Evolutionary conservation across 2,797 vertebrate genomes (phyloP), one percentile per base, ranked within the genome.

Genomic region (Etheostoma nigrum): DNA sequence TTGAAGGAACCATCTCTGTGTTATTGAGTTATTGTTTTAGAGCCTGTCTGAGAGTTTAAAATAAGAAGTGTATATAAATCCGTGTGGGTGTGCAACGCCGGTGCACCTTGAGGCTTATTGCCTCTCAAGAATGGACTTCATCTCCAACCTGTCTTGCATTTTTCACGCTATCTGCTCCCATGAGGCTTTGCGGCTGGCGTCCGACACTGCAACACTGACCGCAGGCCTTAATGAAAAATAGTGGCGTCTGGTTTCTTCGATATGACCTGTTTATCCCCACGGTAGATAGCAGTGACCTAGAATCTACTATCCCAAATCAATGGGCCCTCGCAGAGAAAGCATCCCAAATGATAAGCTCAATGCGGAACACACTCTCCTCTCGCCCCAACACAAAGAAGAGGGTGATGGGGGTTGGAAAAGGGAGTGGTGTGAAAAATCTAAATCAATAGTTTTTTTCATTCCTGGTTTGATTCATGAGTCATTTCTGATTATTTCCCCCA

Each of bases 371-470:
- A 47, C 78, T 81, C 63, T 33, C 9, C 16, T 49, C 23, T 76
- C 42, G 0, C 18, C 15, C 21, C 10, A 9, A 10, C 19, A 8
- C 53, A 1, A 63, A 75, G 53, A 36, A 33, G 51, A 70, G 15
- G 57, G 42, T 53, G 30, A 57, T 40, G 9, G 36, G 36, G 36
- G 36, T 40, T 40, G 64, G 62, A 51, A 55, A 63, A 4, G 11
- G 59, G 40, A 61, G 45, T 44, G 27, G 4, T 36, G 61, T 1
- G n/a, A 72, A 76, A 78, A 82, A 77, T 81, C 55, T 0, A 71
- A 91, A 89, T 92, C 89, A 78, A 90, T 92, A 84, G 10, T 18
- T 85, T 87, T 40, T 90, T 89, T 88, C 82, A 88, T 87, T 90
- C 74, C 76, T 21, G 44, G 68, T 79, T 72, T 84, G 87, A 90